Percentiles rank a stretch among this genome's conserved stretches.
phyloP scores from a whole-genome alignment of 1,140 invertebrate genomes.

The Brachionus calyciflorus region DNA sequence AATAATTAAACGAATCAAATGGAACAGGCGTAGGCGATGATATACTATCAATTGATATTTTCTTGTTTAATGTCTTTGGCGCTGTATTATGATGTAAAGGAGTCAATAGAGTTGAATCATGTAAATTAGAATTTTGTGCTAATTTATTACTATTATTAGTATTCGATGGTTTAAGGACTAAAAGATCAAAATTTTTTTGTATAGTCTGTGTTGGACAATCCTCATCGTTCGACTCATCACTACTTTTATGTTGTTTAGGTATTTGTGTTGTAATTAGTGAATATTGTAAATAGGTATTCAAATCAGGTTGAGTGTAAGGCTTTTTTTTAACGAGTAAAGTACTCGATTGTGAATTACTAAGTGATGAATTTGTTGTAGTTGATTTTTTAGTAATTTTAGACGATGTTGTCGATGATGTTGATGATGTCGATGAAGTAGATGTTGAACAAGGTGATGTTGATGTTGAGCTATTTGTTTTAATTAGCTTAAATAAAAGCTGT shows the following conservation, averaged over 20 bases:
- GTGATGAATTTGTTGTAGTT: neutral
- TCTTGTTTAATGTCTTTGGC: neutral
- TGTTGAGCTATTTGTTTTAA: conserved; percentile 36
- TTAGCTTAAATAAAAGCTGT: conserved; percentile 34
- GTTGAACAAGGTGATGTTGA: conserved; percentile 25
- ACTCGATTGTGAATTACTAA: neutral
- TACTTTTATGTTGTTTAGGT: neutral
- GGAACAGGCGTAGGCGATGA: conserved; percentile 33
- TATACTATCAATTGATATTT: conserved; percentile 11
- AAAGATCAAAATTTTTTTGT: conserved; percentile 17
- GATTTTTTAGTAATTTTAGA: neutral
- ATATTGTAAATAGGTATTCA: conserved; percentile 23
- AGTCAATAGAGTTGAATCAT: conserved; percentile 30
- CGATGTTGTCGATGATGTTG: conserved; percentile 6
- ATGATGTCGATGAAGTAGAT: neutral
- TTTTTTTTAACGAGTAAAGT: conserved; percentile 8
- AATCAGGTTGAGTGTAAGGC: neutral
- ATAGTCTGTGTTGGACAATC: neutral
- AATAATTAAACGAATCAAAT: conserved; percentile 32
- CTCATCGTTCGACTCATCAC: neutral
- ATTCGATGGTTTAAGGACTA: neutral
- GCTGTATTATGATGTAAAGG: neutral
- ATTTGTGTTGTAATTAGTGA: conserved; percentile 20
- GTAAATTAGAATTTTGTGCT: neutral
- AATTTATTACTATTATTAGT: too few relatives aligned